Percentiles rank a stretch among this genome's conserved stretches.
These are phyloP conservation scores for Solenodon paradoxus DNA, from an alignment of 2,113 vertebrate species.

Conservation along the genomic window DNA sequence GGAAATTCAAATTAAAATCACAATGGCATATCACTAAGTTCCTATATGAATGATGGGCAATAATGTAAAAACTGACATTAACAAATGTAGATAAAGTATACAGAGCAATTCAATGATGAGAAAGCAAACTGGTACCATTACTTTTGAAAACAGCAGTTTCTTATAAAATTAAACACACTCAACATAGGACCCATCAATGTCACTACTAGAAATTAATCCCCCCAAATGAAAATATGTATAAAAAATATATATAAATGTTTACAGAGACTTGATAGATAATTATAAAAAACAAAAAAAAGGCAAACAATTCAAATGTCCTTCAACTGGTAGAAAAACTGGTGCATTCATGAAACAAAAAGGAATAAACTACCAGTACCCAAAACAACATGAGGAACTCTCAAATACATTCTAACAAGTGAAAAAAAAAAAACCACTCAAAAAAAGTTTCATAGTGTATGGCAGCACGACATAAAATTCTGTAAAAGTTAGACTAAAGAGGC, in stretches of 20 bases:
- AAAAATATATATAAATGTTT: background rate
- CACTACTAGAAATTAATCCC: background rate
- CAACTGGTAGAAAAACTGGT: background rate
- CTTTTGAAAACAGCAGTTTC: background rate
- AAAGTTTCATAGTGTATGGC: background rate
- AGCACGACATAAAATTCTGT: background rate
- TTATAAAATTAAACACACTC: background rate
- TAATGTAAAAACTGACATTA: background rate
- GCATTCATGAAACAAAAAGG: background rate
- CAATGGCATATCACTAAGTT: background rate
- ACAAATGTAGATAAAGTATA: background rate
- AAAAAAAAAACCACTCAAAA: background rate
- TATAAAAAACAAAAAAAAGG: background rate
- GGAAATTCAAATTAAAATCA: background rate
- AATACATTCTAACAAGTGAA: background rate
- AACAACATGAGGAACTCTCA: background rate
- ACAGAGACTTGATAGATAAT: background rate
- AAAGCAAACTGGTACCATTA: background rate
- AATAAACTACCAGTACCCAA: background rate
- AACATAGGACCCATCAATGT: background rate
- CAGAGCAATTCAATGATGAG: background rate
- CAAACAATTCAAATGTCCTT: background rate
- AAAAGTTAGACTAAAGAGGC: background rate
- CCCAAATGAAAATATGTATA: no score
- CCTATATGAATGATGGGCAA: background rate